Conservation (phyloP, 2,888 invertebrate species). For the Platycheirus rosarum region DNA sequence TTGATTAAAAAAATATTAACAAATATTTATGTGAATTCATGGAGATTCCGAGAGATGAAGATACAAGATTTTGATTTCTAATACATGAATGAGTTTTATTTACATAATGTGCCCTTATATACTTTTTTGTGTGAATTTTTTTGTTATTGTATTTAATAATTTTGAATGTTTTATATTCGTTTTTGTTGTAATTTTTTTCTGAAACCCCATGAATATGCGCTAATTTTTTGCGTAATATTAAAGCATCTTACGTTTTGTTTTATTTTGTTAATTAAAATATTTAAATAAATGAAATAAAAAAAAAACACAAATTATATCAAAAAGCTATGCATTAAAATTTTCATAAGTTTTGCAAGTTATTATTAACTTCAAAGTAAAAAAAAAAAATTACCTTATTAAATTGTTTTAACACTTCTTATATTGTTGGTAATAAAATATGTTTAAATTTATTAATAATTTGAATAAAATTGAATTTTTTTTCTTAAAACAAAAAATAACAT, state of each 20-base stretch:
- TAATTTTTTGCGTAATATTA: conserved; percentile 60
- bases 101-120: conserved; percentile 57
- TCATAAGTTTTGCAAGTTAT: neutral
- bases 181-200: conserved; percentile 56
- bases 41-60: conserved; percentile 63
- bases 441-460: conserved; percentile 6
- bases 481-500: conserved; percentile 36
- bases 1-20: conserved; percentile 4
- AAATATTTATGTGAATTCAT: conserved; percentile 51
- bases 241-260: conserved; percentile 62
- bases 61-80: conserved; percentile 37
- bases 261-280: neutral
- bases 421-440: conserved; percentile 17
- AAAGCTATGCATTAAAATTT: neutral
- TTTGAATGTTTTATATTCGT: conserved; percentile 70
- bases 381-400: too few species aligned
- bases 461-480: conserved; percentile 13
- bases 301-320: neutral
- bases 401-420: conserved; percentile 18
- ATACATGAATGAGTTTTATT: conserved; percentile 48
- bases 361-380: too few species aligned
- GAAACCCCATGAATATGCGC: conserved; percentile 74
- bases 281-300: neutral
- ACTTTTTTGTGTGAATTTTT: conserved; percentile 27
- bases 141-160: conserved; percentile 14